Percentiles rank a stretch among this genome's conserved stretches.
These are phyloP conservation scores for Microctenopoma steveboyesi DNA, from an alignment of 2,797 vertebrate species.

Conservation along the genomic window DNA sequence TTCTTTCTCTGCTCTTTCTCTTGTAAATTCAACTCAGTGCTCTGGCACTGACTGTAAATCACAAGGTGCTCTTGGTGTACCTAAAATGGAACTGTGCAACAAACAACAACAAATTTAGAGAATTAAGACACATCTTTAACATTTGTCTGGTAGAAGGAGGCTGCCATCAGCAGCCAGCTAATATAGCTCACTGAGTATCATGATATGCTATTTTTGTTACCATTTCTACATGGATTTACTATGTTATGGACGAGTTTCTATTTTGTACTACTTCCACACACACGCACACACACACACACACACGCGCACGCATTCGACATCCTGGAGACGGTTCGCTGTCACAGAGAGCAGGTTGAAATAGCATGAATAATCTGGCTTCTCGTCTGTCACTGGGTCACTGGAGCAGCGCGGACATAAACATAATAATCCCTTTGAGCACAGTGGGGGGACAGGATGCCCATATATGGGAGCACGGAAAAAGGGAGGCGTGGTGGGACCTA, in stretches of 20 bases:
- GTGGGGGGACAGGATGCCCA: slow-evolving; percentile 70
- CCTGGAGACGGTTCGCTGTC: slow-evolving; percentile 27
- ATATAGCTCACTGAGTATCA: background rate
- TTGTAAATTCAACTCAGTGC: slow-evolving; percentile 34
- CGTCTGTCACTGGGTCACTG: slow-evolving; percentile 64
- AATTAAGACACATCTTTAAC: too few relatives aligned
- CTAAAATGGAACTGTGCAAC: too few relatives aligned
- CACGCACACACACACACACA: background rate
- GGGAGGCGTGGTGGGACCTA: slow-evolving; percentile 74
- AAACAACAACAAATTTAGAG: too few relatives aligned
- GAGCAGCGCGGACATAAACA: slow-evolving; percentile 75
- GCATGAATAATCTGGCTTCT: slow-evolving; percentile 63
- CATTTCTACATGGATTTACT: background rate
- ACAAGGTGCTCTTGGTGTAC: background rate
- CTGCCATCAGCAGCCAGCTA: background rate
- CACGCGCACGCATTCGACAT: too few relatives aligned
- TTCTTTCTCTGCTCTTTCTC: slow-evolving; percentile 33
- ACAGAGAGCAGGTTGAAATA: slow-evolving; percentile 39
- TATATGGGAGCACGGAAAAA: slow-evolving; percentile 80
- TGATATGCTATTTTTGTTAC: background rate
- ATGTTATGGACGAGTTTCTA: background rate
- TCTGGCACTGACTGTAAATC: slow-evolving; percentile 17
- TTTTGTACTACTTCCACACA: background rate
- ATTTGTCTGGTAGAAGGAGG: background rate
- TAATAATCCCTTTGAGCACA: slow-evolving; percentile 76